phyloP scores from a whole-genome alignment of 2,113 vertebrate species.

The Marmota flaviventris region DNA sequence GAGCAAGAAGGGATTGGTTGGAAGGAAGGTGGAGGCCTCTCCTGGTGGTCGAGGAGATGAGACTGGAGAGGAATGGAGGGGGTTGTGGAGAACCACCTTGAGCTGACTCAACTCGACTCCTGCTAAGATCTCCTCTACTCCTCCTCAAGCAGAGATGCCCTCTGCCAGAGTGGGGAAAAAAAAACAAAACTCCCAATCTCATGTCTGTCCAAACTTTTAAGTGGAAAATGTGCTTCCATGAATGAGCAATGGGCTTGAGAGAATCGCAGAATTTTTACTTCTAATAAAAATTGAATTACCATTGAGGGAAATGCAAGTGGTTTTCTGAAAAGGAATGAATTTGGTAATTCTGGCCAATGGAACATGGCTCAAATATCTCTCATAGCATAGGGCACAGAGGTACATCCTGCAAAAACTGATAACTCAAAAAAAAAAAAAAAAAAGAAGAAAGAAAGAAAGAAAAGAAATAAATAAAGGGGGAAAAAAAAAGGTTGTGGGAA shows the following conservation, averaged over 20 bases:
- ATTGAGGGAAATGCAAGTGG: constrained; percentile 66
- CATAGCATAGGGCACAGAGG: constrained; percentile 21
- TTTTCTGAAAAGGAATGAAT: constrained; percentile 49
- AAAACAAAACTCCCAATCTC: neutral
- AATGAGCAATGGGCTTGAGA: constrained; percentile 24
- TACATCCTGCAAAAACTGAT: constrained; percentile 45
- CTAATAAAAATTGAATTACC: constrained; percentile 68
- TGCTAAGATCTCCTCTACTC: neutral
- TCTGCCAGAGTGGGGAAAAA: neutral
- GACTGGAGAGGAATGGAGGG: neutral
- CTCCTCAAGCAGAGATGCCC: neutral
- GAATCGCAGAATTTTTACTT: constrained; percentile 68
- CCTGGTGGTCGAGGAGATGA: neutral
- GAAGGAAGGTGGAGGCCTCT: neutral
- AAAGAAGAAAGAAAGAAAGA: neutral
- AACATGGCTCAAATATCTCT: constrained; percentile 47
- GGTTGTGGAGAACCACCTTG: neutral
- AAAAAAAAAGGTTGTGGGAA: neutral
- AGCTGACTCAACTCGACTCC: neutral
- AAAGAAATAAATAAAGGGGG: neutral
- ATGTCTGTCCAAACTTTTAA: neutral
- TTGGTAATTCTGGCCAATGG: constrained; percentile 59
- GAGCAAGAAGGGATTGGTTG: neutral
- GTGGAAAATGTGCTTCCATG: neutral
- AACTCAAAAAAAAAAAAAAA: neutral